These are phyloP conservation scores for Chromis chromis DNA, from an alignment of 2,797 vertebrate species.

Conservation along the genomic window DNA sequence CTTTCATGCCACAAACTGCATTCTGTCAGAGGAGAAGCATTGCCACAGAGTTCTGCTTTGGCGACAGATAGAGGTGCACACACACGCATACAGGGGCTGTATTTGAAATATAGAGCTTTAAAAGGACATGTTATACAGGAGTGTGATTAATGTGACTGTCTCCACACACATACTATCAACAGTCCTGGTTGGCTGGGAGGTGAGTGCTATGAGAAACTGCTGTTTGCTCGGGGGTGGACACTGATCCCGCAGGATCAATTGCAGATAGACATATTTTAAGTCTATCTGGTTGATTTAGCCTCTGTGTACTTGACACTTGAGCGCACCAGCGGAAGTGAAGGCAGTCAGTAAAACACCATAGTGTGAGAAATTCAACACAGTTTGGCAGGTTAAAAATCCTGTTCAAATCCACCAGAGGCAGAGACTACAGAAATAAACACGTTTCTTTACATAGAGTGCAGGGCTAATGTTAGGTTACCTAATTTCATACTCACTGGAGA, in stretches of 20 bases:
- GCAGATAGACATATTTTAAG: slow-evolving; percentile 64
- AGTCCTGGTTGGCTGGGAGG: slow-evolving; percentile 47
- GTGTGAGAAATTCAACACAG: slow-evolving; percentile 63
- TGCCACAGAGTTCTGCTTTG: slow-evolving; percentile 39
- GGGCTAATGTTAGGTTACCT: not conserved
- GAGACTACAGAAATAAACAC: slow-evolving; percentile 1
- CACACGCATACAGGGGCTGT: slow-evolving; percentile 14
- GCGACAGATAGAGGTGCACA: not conserved
- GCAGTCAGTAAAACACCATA: slow-evolving; percentile 22
- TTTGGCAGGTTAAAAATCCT: slow-evolving; percentile 30
- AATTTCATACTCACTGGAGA: not conserved
- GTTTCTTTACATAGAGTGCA: not conserved
- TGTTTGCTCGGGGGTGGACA: slow-evolving; percentile 62
- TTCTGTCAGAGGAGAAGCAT: slow-evolving; percentile 59
- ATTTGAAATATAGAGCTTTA: slow-evolving; percentile 63
- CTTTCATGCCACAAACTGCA: slow-evolving; percentile 67
- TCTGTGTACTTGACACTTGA: slow-evolving; percentile 66
- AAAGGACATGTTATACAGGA: slow-evolving; percentile 54
- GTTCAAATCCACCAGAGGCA: slow-evolving; percentile 10
- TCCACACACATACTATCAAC: slow-evolving; percentile 41
- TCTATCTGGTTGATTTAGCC: slow-evolving; percentile 65
- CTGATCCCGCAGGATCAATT: slow-evolving; percentile 70
- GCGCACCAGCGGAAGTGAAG: slow-evolving; percentile 48
- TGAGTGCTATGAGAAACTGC: slow-evolving; percentile 61
- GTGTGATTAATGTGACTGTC: slow-evolving; percentile 64